These are phyloP conservation scores for Drosophila miranda DNA, from an alignment of 1,140 invertebrate species.

Conservation along the genomic window DNA sequence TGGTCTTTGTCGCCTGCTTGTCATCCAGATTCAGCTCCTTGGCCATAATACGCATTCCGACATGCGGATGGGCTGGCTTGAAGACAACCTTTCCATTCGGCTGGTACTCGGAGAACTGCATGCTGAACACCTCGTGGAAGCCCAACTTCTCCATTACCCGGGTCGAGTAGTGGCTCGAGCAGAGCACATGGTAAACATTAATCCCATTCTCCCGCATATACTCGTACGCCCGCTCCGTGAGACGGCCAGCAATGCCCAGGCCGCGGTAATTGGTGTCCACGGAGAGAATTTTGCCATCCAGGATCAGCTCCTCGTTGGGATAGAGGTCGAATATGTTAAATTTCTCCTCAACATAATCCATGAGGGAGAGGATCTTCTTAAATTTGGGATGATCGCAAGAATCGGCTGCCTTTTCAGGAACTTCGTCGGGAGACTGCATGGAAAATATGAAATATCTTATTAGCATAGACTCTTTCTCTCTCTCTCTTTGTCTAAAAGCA, in stretches of 20 bases:
- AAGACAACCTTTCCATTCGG: slow-evolving; percentile 84
- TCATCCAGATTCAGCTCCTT: slow-evolving; percentile 72
- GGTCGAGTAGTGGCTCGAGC: slow-evolving; percentile 88
- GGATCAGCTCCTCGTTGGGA: slow-evolving; percentile 83
- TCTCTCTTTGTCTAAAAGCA: too few species aligned
- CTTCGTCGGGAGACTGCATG: slow-evolving; percentile 27
- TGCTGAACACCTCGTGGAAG: slow-evolving; percentile 86
- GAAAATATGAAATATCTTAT: neutral
- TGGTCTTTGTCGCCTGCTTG: slow-evolving; percentile 21
- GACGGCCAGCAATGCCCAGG: slow-evolving; percentile 85
- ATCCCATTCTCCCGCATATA: slow-evolving; percentile 73
- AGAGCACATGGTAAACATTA: slow-evolving; percentile 83
- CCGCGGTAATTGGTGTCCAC: slow-evolving; percentile 86
- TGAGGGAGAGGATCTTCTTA: slow-evolving; percentile 84
- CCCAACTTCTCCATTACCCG: slow-evolving; percentile 87
- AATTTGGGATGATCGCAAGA: slow-evolving; percentile 84
- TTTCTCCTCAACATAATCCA: slow-evolving; percentile 84
- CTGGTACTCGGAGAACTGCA: slow-evolving; percentile 87
- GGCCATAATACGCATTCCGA: slow-evolving; percentile 83
- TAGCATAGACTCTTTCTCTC: neutral
- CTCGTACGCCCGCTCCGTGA: slow-evolving; percentile 84
- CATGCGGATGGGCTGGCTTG: slow-evolving; percentile 84
- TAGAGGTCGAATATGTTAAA: slow-evolving; percentile 84
- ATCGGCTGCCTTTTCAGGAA: slow-evolving; percentile 61
- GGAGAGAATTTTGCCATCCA: slow-evolving; percentile 86